Conservation (phyloP, 2,797 vertebrate genomes). For the Platyrinchus mystaceus region DNA sequence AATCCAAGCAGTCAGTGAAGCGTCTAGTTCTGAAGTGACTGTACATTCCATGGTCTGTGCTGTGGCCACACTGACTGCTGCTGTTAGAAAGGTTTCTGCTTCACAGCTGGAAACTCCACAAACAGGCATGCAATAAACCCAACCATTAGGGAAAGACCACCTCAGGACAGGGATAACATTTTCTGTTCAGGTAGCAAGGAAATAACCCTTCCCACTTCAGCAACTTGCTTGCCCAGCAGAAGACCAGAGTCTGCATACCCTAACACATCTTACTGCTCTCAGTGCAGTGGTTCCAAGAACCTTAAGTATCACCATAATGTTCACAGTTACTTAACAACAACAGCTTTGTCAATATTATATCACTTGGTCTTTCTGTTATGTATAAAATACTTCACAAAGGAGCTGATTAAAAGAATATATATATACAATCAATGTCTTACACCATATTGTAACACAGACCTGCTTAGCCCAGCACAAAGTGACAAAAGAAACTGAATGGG, state of each 20-base stretch:
- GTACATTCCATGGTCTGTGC: not conserved
- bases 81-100: not conserved
- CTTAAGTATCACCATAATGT: not conserved
- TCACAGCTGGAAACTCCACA: not conserved
- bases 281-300: rapidly evolving
- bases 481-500: not conserved
- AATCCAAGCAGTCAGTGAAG: not conserved
- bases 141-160: not conserved
- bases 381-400: not conserved
- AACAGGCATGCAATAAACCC: not conserved
- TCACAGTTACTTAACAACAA: not conserved
- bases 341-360: not conserved
- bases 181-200: not conserved
- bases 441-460: not conserved
- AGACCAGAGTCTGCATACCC: not conserved
- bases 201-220: not conserved
- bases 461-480: not conserved
- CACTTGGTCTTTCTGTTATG: not conserved
- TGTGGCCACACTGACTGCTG: not conserved
- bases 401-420: not conserved
- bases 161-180: not conserved
- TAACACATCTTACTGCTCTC: not conserved
- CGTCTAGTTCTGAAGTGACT: not conserved
- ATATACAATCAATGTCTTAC: not conserved
- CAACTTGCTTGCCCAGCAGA: not conserved